These are phyloP conservation scores for Podotricha telesiphe DNA, from an alignment of 2,888 invertebrate genomes.

Conservation along the genomic window DNA sequence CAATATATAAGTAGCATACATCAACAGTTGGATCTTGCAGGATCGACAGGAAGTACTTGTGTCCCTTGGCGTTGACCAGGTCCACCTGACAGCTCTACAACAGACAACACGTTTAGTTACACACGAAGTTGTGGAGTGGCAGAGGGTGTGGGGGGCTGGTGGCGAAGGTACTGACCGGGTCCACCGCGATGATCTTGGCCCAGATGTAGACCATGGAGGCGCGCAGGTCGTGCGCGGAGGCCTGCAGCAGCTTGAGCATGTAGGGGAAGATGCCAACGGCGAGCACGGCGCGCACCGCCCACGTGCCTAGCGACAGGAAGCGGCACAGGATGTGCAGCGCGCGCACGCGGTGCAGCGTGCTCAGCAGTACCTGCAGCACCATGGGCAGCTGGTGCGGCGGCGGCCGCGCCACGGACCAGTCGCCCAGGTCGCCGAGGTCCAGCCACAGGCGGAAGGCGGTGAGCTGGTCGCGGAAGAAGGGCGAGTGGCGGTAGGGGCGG, in stretches of 20 bases:
- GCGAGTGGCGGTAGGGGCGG: slow-evolving; percentile 86
- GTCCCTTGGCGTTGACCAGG: slow-evolving; percentile 95
- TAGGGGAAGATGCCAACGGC: slow-evolving; percentile 99
- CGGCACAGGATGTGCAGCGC: slow-evolving; percentile 96
- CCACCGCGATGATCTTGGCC: slow-evolving; percentile 99
- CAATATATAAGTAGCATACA: slow-evolving; percentile 73
- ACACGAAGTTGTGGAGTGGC: too few relatives aligned
- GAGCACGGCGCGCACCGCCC: slow-evolving; percentile 96
- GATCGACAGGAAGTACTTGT: slow-evolving; percentile 96
- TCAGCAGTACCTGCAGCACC: slow-evolving; percentile 93
- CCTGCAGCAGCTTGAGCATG: slow-evolving; percentile 97
- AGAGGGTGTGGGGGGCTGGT: too few relatives aligned
- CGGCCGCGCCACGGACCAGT: slow-evolving; percentile 81
- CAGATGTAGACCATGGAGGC: slow-evolving; percentile 98
- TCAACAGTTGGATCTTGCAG: slow-evolving; percentile 93
- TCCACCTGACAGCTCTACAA: slow-evolving; percentile 98
- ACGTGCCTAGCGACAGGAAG: slow-evolving; percentile 95
- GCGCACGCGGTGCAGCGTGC: slow-evolving; percentile 92
- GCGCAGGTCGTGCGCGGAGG: slow-evolving; percentile 95
- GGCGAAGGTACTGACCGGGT: too few relatives aligned
- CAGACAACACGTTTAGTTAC: too few relatives aligned
- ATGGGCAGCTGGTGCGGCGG: slow-evolving; percentile 98
- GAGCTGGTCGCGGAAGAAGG: slow-evolving; percentile 98
- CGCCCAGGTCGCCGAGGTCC: slow-evolving; percentile 84
- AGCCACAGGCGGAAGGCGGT: slow-evolving; percentile 99